These are phyloP conservation scores for Eudyptes chrysolophus DNA, from an alignment of 2,113 vertebrate genomes.

Conservation along the genomic window DNA sequence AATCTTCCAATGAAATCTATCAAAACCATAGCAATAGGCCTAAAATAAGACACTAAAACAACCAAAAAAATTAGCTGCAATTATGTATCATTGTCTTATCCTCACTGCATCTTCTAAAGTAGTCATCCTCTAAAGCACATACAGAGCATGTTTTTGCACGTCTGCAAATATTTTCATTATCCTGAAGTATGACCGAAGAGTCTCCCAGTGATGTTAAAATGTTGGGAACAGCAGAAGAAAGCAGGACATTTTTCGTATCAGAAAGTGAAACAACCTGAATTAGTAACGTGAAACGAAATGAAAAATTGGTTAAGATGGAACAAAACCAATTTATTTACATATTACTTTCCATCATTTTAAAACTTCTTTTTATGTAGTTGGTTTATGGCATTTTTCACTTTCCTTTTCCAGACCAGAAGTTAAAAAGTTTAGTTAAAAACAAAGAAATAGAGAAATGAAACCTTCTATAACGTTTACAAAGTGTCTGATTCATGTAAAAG, in stretches of 20 bases:
- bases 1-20: conserved; percentile 5
- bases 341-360: not conserved
- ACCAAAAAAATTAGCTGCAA: not conserved
- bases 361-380: not conserved
- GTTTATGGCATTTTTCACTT: not conserved
- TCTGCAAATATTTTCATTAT: not conserved
- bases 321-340: not conserved
- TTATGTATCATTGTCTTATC: not conserved
- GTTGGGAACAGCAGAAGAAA: not conserved
- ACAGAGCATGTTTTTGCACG: not conserved
- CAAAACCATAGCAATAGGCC: not conserved
- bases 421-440: not conserved
- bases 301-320: not conserved
- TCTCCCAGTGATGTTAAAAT: not conserved
- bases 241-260: not conserved
- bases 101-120: not conserved
- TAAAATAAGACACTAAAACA: not conserved
- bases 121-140: not conserved
- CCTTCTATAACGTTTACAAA: not conserved
- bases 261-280: not conserved
- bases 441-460: not conserved
- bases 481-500: not conserved
- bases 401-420: not conserved
- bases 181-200: rapidly evolving
- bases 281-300: not conserved